Evolutionary conservation across 2,888 invertebrate genomes (phyloP), one percentile per base, ranked within the genome.

Genomic region (Sarcophaga variegata): DNA sequence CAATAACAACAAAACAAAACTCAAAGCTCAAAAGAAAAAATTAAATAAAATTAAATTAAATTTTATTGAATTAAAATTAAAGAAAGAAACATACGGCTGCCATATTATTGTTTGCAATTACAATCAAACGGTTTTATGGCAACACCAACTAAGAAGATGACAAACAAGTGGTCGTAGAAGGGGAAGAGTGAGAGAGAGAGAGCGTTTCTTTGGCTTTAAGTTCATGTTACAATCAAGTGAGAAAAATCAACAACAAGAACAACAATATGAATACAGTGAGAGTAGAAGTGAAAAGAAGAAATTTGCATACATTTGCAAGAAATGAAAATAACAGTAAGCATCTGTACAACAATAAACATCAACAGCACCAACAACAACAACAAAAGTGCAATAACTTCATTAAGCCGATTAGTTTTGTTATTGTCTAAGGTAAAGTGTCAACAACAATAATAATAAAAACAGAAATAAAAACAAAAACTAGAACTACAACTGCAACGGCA

Each of bases 331-430:
- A 14, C 17, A 27, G 62, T 54, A 12, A 12, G 10, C 45, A 72
- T 77, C 77, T 71, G 27, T 17, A 54, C 54, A 54, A 54, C 4
- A 12, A 54, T 5, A 54, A 17, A 54, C 14, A 54, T 4, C 49
- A 71, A 20, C 20, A 20, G n/a, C 66, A 72, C 8, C 14, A 79
- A 64, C 6, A 67, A n/a, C 54, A 22, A 78, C 20, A 67, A 49
- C 67, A 83, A 83, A 84, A 84, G 81, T 85, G 78, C 84, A 88
- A 87, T 87, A 89, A 88, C 88, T 89, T 88, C 86, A 70, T 84
- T 90, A 90, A 90, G 89, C 90, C 89, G 90, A 88, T 90, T 90
- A 90, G 86, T 80, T 85, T 85, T 82, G 85, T 81, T 82, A 82
- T 85, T 85, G 81, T 84, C 84, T 84, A 84, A 84, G 84, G 84